Percentiles rank a stretch among this genome's conserved stretches.
Conservation (phyloP, 2,888 invertebrate genomes). For the Nomada flava region DNA sequence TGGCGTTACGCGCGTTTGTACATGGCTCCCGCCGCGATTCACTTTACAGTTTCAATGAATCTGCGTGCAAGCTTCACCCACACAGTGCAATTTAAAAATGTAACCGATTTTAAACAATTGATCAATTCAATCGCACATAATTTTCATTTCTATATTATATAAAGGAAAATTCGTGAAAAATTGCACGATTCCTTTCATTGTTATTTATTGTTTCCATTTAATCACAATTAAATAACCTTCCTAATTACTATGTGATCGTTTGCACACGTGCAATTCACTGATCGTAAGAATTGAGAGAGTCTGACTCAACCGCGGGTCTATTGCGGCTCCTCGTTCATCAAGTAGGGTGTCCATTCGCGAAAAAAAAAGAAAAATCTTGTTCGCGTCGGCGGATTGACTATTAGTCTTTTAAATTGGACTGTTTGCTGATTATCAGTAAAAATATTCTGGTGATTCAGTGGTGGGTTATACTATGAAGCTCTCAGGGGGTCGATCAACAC, state of each 20-base stretch:
- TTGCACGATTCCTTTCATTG: background rate
- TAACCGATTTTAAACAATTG: background rate
- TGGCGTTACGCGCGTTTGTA: slow-evolving; percentile 13
- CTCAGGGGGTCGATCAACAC: slow-evolving; percentile 37
- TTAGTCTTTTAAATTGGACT: slow-evolving; percentile 14
- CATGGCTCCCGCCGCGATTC: slow-evolving; percentile 10
- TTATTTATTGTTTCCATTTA: background rate
- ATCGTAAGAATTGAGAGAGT: background rate
- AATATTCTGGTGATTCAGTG: slow-evolving; percentile 57
- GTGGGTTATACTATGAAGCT: slow-evolving; percentile 23
- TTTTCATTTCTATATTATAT: background rate
- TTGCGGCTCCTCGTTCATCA: slow-evolving; percentile 19
- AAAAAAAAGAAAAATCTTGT: slow-evolving; percentile 14
- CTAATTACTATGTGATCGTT: too few species aligned
- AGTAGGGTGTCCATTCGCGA: background rate
- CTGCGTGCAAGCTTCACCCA: background rate
- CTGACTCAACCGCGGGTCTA: background rate
- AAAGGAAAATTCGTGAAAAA: background rate
- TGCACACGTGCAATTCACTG: background rate
- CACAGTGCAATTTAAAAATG: background rate
- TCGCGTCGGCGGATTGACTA: slow-evolving; percentile 9
- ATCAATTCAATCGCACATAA: background rate
- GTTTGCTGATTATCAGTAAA: slow-evolving; percentile 37
- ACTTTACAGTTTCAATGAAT: slow-evolving; percentile 1
- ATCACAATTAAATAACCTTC: background rate